These are phyloP conservation scores for Elaphurus davidianus DNA, from an alignment of 2,113 vertebrate species.

Conservation along the genomic window DNA sequence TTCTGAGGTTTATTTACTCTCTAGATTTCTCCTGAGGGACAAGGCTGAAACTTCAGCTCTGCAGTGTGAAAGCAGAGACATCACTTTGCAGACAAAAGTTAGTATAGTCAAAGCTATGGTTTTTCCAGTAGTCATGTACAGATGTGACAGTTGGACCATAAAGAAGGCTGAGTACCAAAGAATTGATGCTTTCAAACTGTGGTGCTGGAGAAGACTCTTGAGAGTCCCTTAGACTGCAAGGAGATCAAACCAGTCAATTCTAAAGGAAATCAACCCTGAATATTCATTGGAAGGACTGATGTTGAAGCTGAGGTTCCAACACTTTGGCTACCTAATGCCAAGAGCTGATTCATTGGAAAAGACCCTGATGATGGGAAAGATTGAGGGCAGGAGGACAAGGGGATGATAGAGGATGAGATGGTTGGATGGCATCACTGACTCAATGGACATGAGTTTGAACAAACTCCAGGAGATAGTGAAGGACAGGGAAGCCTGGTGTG, in stretches of 20 bases:
- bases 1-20: not conserved
- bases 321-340: not conserved
- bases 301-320: not conserved
- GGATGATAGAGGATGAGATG: not conserved
- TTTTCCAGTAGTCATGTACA: not conserved
- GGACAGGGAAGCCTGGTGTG: not conserved
- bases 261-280: not conserved
- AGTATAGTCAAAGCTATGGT: not conserved
- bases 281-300: not conserved
- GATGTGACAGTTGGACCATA: not conserved
- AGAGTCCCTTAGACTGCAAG: not conserved
- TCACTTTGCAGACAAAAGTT: not conserved
- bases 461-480: not conserved
- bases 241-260: not conserved
- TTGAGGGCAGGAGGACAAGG: not conserved
- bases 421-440: not conserved
- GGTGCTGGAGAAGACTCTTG: not conserved
- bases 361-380: not conserved
- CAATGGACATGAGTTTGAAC: not conserved
- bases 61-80: not conserved
- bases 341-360: not conserved
- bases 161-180: not conserved
- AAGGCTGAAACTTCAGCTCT: not conserved
- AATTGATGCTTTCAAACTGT: fast-evolving
- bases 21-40: too few species aligned